Conservation (phyloP, 2,797 vertebrate genomes). For the Potorous gilbertii region DNA sequence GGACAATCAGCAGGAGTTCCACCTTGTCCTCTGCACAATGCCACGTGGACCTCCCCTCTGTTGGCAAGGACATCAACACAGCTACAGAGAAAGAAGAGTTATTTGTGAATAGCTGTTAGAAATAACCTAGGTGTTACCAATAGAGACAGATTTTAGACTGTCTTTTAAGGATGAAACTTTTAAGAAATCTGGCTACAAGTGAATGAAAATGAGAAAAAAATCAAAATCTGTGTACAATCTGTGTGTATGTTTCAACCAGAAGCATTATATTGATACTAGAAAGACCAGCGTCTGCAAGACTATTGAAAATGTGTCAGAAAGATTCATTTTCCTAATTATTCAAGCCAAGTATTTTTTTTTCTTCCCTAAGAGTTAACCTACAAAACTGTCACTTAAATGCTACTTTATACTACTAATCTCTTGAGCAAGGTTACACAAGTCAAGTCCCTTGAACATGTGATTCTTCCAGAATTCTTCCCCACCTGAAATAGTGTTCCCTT, state of each 20-base stretch:
- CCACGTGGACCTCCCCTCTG: conserved; percentile 91
- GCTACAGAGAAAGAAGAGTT: conserved; percentile 80
- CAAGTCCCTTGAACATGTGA: background rate
- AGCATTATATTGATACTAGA: conserved; percentile 19
- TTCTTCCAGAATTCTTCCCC: background rate
- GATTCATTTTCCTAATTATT: background rate
- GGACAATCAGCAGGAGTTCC: conserved; percentile 94
- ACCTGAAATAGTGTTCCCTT: background rate
- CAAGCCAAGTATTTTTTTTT: background rate
- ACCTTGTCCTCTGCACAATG: conserved; percentile 96
- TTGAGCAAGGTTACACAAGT: background rate
- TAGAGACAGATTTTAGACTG: conserved; percentile 3
- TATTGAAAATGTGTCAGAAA: conserved; percentile 13
- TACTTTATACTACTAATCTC: background rate
- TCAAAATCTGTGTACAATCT: conserved; percentile 21
- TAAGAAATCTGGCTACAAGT: conserved; percentile 43
- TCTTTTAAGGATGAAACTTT: background rate
- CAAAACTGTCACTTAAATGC: background rate
- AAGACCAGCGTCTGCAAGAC: background rate
- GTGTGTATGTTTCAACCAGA: background rate
- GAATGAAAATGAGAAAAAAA: conserved; percentile 22
- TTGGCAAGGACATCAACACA: conserved; percentile 89
- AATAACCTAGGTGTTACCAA: background rate
- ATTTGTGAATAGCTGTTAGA: conserved; percentile 25
- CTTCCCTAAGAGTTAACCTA: background rate